These are phyloP conservation scores for Rhysida immarginata DNA, from an alignment of 1,140 invertebrate species.

Conservation along the genomic window DNA sequence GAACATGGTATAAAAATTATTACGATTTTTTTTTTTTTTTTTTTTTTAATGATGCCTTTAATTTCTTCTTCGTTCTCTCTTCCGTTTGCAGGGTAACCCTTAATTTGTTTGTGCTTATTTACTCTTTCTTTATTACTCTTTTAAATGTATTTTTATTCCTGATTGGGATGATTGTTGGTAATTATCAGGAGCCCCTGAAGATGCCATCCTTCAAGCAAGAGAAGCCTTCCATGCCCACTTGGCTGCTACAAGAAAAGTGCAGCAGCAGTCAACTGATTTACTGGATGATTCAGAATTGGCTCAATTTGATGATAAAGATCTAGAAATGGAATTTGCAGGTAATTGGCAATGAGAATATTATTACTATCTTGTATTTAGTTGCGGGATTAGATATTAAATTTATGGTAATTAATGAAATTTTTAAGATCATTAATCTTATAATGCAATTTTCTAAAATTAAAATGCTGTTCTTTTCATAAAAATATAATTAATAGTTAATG, in stretches of 20 bases:
- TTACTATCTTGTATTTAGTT: no score
- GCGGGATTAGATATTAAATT: no score
- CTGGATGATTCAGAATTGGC: conserved; percentile 77
- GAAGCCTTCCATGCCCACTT: conserved; percentile 86
- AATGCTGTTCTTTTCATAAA: background rate
- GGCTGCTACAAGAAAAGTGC: conserved; percentile 41
- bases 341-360: no score
- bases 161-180: background rate
- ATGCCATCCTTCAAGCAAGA: conserved; percentile 76
- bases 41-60: background rate
- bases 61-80: no score
- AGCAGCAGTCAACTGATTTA: conserved; percentile 59
- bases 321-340: conserved; percentile 83
- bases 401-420: no score
- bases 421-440: no score
- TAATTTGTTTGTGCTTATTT: no score
- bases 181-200: conserved; percentile 52
- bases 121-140: background rate
- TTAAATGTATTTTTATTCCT: background rate
- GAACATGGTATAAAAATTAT: background rate
- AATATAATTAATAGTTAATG: background rate
- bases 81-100: no score
- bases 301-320: conserved; percentile 74
- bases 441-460: background rate
- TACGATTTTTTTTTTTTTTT: background rate